These are phyloP conservation scores for Cheilosia vulpina DNA, from an alignment of 2,888 invertebrate genomes.

Conservation along the genomic window DNA sequence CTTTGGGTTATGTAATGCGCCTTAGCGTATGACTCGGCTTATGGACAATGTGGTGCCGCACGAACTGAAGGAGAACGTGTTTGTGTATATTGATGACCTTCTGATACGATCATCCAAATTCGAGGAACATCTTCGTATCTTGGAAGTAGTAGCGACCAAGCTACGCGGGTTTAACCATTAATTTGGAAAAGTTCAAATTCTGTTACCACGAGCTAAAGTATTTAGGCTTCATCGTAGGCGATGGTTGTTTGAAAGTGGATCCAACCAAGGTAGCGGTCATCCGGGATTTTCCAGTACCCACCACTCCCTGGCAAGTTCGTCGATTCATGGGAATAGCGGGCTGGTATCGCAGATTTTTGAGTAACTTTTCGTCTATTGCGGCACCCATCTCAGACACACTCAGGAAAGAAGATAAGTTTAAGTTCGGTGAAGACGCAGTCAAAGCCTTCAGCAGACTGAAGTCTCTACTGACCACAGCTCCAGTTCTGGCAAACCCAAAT, in stretches of 20 bases:
- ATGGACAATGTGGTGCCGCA: too few relatives aligned
- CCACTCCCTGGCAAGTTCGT: constrained; percentile 3
- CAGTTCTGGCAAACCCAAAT: constrained; percentile 1
- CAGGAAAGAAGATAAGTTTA: background rate
- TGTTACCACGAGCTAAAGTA: background rate
- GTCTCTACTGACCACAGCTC: background rate
- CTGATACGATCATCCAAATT: background rate
- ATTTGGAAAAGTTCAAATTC: too few relatives aligned
- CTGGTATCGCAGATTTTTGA: constrained; percentile 14
- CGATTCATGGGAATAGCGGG: constrained; percentile 21
- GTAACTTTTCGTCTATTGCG: background rate
- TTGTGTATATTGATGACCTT: constrained; percentile 23
- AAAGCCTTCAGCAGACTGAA: background rate
- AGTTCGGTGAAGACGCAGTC: background rate
- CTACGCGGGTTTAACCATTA: background rate
- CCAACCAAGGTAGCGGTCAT: background rate
- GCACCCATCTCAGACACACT: background rate
- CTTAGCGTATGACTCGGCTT: too few relatives aligned
- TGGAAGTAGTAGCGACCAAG: background rate
- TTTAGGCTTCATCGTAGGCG: background rate
- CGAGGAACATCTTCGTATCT: constrained; percentile 1
- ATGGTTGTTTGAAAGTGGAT: background rate
- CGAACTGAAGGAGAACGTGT: background rate
- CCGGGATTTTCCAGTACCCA: background rate
- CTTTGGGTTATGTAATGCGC: too few relatives aligned